Percentiles rank a stretch among this genome's conserved stretches.
Conservation (phyloP, 2,888 invertebrate genomes). For the Melolontha melolontha region DNA sequence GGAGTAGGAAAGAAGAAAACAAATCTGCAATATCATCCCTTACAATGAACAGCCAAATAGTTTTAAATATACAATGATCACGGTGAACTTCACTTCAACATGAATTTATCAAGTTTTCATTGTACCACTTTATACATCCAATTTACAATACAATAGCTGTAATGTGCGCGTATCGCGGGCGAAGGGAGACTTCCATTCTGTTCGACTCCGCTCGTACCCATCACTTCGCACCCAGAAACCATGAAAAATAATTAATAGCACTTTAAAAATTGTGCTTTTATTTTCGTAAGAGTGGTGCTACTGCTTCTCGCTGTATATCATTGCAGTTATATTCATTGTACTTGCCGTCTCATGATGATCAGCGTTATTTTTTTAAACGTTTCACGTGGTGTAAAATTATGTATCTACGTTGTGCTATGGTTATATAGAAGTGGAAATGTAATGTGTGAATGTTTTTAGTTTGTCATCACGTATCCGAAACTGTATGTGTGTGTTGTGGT, state of each 20-base stretch:
- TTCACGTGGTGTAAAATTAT: not conserved
- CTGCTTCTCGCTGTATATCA: not conserved
- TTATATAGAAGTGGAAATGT: not conserved
- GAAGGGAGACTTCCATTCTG: not conserved
- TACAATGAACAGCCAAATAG: no score
- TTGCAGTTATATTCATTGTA: not conserved
- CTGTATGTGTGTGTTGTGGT: not conserved
- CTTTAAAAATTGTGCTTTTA: constrained; percentile 51
- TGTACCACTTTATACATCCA: constrained; percentile 2
- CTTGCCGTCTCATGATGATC: no score
- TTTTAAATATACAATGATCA: no score
- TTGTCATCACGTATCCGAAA: not conserved
- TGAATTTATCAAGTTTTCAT: constrained; percentile 10
- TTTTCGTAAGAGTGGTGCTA: constrained; percentile 8
- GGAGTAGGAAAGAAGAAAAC: no score
- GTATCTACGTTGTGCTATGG: not conserved
- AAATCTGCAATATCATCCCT: no score
- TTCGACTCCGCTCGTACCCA: not conserved
- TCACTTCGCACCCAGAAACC: constrained; percentile 63
- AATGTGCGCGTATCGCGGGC: not conserved
- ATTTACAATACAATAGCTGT: constrained; percentile 8
- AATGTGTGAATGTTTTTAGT: not conserved
- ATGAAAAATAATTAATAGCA: constrained; percentile 66
- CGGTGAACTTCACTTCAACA: no score
- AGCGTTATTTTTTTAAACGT: no score